These are phyloP conservation scores for Spongilla lacustris DNA, from an alignment of 37 sponge, comb jelly and placozoan genomes.

Conservation along the genomic window DNA sequence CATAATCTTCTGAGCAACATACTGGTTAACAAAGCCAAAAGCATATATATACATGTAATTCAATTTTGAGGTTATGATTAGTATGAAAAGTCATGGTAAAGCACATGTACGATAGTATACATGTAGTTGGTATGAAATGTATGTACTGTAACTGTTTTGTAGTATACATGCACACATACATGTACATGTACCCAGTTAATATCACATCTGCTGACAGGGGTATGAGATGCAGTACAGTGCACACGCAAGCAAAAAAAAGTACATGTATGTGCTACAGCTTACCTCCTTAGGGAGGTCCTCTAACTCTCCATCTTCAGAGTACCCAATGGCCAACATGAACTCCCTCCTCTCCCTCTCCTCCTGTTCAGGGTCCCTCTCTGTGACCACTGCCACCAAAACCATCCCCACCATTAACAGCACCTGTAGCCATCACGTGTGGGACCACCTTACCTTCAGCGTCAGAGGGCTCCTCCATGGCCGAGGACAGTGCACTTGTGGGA, in stretches of 20 bases:
- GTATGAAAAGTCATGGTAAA: background rate
- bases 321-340: slow-evolving; percentile 70
- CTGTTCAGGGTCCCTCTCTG: slow-evolving; percentile 17
- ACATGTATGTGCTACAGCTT: background rate
- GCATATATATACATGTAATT: too few relatives aligned
- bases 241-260: background rate
- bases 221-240: too few relatives aligned
- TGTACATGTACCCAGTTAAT: too few relatives aligned
- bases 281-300: slow-evolving; percentile 67
- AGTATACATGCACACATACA: background rate
- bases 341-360: slow-evolving; percentile 42
- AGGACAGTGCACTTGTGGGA: background rate
- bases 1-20: slow-evolving; percentile 60
- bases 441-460: background rate
- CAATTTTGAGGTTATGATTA: too few relatives aligned
- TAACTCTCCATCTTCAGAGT: slow-evolving; percentile 44
- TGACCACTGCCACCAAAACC: background rate
- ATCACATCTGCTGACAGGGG: too few relatives aligned
- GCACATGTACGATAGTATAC: background rate
- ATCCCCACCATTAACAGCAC: background rate
- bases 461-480: background rate
- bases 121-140: too few relatives aligned
- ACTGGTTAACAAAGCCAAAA: slow-evolving; percentile 19
- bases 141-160: too few relatives aligned
- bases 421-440: background rate